These are phyloP conservation scores for Zophobas atratus DNA, from an alignment of 1,140 invertebrate species.

Conservation along the genomic window DNA sequence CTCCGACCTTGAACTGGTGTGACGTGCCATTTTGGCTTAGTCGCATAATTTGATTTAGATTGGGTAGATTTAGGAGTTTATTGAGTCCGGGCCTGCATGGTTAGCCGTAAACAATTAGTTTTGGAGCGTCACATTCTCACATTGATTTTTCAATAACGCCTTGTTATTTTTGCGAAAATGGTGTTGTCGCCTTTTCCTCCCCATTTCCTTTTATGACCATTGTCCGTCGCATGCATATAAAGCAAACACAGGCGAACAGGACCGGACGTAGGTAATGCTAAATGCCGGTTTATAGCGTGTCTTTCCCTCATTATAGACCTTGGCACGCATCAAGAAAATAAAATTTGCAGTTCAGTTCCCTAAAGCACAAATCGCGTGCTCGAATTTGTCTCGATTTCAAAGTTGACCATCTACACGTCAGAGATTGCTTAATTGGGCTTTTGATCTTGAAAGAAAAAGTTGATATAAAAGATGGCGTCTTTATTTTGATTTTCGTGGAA, in stretches of 20 bases:
- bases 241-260: conserved; percentile 44
- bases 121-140: neutral
- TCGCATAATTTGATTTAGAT: conserved; percentile 39
- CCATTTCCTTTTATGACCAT: conserved; percentile 23
- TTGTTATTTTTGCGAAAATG: conserved; percentile 8
- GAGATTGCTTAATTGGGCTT: conserved; percentile 33
- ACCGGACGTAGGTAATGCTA: conserved; percentile 50
- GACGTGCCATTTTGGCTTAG: conserved; percentile 14
- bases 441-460: conserved; percentile 14
- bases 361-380: conserved; percentile 57
- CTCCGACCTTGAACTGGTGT: conserved; percentile 25
- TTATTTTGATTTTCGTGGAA: too few species aligned
- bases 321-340: conserved; percentile 58
- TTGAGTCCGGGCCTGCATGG: conserved; percentile 7
- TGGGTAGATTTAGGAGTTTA: conserved; percentile 2
- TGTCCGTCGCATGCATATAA: conserved; percentile 40
- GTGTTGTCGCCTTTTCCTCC: conserved; percentile 7
- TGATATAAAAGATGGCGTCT: neutral
- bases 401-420: conserved; percentile 55
- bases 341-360: conserved; percentile 59
- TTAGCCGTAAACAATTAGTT: neutral
- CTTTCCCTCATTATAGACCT: conserved; percentile 54
- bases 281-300: conserved; percentile 57
- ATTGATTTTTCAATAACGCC: conserved; percentile 18
- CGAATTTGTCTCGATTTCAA: conserved; percentile 48